Evolutionary conservation across 2,113 vertebrate genomes (phyloP).

Genomic region (Mionectes macconnelli): DNA sequence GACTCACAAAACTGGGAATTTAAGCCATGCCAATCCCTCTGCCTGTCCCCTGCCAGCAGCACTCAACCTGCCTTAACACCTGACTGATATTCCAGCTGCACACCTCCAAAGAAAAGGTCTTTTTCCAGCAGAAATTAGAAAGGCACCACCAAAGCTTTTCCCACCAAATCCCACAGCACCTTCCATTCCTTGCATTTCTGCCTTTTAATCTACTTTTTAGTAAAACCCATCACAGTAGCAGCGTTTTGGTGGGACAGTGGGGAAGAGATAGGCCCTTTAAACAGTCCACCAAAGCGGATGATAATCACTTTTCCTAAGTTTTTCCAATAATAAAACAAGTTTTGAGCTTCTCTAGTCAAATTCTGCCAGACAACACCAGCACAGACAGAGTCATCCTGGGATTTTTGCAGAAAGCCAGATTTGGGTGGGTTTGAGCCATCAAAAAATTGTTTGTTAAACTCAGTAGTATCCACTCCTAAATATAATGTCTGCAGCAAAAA

Average conservation of each 20-base stretch:
- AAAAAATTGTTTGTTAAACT: not conserved
- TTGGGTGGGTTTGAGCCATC: not conserved
- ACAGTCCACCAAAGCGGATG: not conserved
- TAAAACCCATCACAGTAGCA: not conserved
- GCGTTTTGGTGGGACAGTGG: not conserved
- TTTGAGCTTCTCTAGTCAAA: not conserved
- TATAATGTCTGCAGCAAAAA: not conserved
- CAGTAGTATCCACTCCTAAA: not conserved
- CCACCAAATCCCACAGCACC: not conserved
- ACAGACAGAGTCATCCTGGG: not conserved
- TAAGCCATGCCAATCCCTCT: not conserved
- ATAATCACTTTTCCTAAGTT: not conserved
- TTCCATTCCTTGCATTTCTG: not conserved
- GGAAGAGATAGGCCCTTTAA: not conserved
- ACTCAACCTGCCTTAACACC: not conserved
- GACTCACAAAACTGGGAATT: not conserved
- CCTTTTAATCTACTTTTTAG: not conserved
- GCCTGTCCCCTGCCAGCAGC: not conserved
- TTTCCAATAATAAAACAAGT: not conserved
- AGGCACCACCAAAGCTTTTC: not conserved
- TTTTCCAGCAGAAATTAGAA: not conserved
- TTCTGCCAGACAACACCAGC: not conserved
- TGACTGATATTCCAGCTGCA: not conserved
- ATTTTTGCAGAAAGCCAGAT: not conserved
- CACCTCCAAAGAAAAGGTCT: not conserved